Conservation (phyloP, 2,888 invertebrate species). For the Elysia crispata region DNA sequence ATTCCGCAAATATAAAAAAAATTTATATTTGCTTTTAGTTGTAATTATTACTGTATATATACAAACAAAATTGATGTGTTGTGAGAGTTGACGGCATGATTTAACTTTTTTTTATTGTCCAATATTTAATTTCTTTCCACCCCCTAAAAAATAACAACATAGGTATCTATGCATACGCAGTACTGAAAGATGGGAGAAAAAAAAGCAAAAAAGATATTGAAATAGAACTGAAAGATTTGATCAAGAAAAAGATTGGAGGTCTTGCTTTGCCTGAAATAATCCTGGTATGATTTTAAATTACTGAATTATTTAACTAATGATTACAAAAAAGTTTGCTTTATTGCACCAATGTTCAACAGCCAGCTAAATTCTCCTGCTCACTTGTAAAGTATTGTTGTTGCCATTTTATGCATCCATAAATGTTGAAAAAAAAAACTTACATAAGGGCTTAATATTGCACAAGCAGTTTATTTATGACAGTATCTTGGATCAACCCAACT, state of each 20-base stretch:
- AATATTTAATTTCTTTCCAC: neutral
- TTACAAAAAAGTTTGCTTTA: too few relatives aligned
- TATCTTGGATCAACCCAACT: too few relatives aligned
- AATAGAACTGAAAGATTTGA: slow-evolving; percentile 69
- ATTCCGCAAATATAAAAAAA: neutral
- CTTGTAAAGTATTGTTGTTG: too few relatives aligned
- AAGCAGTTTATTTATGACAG: too few relatives aligned
- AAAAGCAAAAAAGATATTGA: slow-evolving; percentile 63
- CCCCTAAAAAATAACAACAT: slow-evolving; percentile 26
- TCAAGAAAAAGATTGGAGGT: slow-evolving; percentile 77
- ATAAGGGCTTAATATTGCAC: too few relatives aligned
- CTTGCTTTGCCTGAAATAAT: slow-evolving; percentile 79
- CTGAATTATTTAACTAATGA: neutral
- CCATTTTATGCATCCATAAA: too few relatives aligned
- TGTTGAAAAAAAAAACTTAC: too few relatives aligned
- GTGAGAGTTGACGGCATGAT: neutral
- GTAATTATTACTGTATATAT: too few relatives aligned
- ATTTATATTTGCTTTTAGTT: neutral
- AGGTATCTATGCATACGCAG: slow-evolving; percentile 79
- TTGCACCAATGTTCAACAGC: too few relatives aligned
- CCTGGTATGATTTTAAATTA: slow-evolving; percentile 70
- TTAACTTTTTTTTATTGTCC: too few relatives aligned
- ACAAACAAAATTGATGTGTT: too few relatives aligned
- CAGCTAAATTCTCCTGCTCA: too few relatives aligned
- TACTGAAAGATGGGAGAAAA: slow-evolving; percentile 70